These are phyloP conservation scores for Epizoanthus illoricatus DNA, from an alignment of 92 coral and sea anemone species.

Conservation along the genomic window DNA sequence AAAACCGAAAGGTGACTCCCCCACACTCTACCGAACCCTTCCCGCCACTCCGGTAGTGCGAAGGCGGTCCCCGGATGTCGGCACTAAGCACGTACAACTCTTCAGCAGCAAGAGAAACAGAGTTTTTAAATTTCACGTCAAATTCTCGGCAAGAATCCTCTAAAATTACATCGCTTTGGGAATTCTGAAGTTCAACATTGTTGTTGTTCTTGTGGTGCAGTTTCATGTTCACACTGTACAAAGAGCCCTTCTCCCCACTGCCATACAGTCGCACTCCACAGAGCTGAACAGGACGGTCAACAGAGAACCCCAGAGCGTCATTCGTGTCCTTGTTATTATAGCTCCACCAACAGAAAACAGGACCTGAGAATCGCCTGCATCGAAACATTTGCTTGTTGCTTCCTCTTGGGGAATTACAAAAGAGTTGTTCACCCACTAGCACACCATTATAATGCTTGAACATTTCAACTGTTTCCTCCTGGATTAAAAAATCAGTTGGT, in stretches of 20 bases:
- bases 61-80: neutral
- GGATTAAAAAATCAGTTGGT: neutral
- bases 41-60: neutral
- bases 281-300: neutral
- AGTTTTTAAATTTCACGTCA: constrained; percentile 3
- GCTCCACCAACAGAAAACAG: neutral
- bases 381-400: neutral
- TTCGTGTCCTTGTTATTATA: neutral
- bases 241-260: neutral
- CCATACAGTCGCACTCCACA: neutral
- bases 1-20: neutral
- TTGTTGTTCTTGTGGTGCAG: neutral
- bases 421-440: neutral
- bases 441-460: neutral
- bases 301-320: neutral
- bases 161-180: neutral
- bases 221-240: neutral
- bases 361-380: constrained; percentile 7
- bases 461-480: neutral
- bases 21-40: neutral
- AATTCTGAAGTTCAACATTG: neutral
- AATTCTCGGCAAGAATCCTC: constrained; percentile 1
- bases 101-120: neutral
- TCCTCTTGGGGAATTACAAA: neutral
- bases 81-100: neutral